Evolutionary conservation across 2,888 invertebrate genomes (phyloP), one percentile per base, ranked within the genome.

Genomic region (Erynnis tages): DNA sequence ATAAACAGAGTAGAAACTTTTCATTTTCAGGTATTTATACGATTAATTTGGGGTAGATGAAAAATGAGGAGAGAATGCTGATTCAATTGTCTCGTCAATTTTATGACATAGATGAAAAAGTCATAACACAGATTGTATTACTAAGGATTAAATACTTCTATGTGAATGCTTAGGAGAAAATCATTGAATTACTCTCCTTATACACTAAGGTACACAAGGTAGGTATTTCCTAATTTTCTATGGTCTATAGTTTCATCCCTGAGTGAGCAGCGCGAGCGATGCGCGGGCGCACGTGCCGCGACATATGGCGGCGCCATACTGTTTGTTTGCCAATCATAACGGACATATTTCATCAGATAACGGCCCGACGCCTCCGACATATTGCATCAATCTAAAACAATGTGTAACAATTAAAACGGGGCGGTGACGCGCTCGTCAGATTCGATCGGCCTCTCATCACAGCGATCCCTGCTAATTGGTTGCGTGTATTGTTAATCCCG

Each of bases 311-410:
- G 69, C 79, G 87, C 85, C 89, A 88, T 88, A 88, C 85, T 89
- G 89, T 89, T 89, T 88, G 88, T 86, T 88, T 80, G 88, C 86
- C 88, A 89, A 89, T 89, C 89, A 89, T 89, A 89, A 89, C 88
- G 88, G 88, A 88, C 87, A 88, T 88, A 87, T 84, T 84, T 89
- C 88, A 89, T 89, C 89, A 84, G 87, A 87, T 88, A 89, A 88
- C 88, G 87, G 88, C 81, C 71, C 73, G 61, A 76, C 76, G 72
- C 80, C 82, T 79, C 73, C 77, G 61, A 73, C 85, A 83, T 80
- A 79, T 82, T 82, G 82, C 73, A 56, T 73, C 76, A 72, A 84
- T 85, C 79, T 82, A 82, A 86, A 87, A 87, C 87, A 86, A 87
- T 79, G 79, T 76, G 75, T 69, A 78, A 79, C 84, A 82, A 84